Conservation (phyloP, 2,113 vertebrate species). For the Tenrec ecaudatus region DNA sequence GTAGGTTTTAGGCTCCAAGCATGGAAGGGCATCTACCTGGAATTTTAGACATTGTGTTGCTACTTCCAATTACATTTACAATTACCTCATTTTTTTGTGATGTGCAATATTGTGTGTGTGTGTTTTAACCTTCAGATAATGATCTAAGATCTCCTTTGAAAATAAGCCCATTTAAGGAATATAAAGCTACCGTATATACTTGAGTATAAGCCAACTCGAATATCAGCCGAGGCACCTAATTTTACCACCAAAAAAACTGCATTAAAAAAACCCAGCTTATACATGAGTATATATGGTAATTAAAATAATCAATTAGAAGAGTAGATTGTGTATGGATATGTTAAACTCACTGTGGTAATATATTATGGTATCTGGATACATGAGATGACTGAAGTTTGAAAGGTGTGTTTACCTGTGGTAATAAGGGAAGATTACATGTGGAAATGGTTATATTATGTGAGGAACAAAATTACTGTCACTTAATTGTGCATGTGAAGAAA, state of each 20-base stretch:
- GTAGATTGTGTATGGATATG: background rate
- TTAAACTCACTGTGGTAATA: background rate
- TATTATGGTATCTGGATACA: too few relatives aligned
- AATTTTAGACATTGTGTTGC: background rate
- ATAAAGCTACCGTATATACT: background rate
- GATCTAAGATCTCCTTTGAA: constrained; percentile 2
- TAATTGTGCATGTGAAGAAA: background rate
- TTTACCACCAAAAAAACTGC: too few relatives aligned
- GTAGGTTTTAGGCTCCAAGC: background rate
- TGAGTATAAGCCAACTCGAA: too few relatives aligned
- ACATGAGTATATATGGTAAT: too few relatives aligned
- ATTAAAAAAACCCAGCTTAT: too few relatives aligned
- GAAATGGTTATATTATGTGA: too few relatives aligned
- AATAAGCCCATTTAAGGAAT: constrained; percentile 39
- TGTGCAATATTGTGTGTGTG: background rate
- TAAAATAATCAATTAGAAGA: background rate
- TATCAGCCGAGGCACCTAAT: too few relatives aligned
- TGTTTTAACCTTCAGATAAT: background rate
- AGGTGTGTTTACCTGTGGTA: too few relatives aligned
- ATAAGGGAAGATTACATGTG: too few relatives aligned
- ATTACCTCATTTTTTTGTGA: background rate
- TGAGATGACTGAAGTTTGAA: too few relatives aligned
- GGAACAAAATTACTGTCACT: too few relatives aligned
- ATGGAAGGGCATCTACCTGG: constrained; percentile 13
- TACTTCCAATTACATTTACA: constrained; percentile 9